Percentiles rank a stretch among this genome's conserved stretches.
These are phyloP conservation scores for Amblyraja radiata DNA, from an alignment of 2,797 vertebrate species.

Conservation along the genomic window DNA sequence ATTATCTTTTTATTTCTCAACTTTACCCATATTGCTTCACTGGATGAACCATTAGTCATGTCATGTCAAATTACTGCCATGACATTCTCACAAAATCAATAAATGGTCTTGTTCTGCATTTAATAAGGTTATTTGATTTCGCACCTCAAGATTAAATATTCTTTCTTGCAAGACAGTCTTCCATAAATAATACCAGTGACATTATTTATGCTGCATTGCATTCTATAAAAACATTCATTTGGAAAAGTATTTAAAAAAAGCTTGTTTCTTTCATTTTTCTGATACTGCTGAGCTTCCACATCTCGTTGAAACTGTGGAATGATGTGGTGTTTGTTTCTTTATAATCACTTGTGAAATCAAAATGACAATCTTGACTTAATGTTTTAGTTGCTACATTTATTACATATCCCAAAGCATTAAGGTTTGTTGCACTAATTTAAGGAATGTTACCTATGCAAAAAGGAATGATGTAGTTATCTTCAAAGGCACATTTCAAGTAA, in stretches of 20 bases:
- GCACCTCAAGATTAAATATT: background rate
- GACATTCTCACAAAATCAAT: no score
- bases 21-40: no score
- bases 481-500: conserved; percentile 27
- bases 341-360: background rate
- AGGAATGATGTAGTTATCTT: background rate
- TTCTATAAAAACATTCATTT: background rate
- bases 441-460: background rate
- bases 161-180: background rate
- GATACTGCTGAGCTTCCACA: background rate
- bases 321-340: background rate
- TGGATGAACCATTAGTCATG: no score
- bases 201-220: background rate
- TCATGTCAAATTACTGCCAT: no score
- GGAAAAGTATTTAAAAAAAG: background rate
- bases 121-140: background rate
- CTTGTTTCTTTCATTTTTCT: background rate
- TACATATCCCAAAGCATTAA: background rate
- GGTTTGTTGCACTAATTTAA: background rate
- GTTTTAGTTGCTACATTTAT: background rate
- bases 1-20: no score
- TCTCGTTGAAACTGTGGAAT: background rate
- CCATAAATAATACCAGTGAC: background rate
- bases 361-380: background rate
- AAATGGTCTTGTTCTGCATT: background rate